phyloP scores from a whole-genome alignment of 2,888 invertebrate genomes.

The Ametastegia equiseti region DNA sequence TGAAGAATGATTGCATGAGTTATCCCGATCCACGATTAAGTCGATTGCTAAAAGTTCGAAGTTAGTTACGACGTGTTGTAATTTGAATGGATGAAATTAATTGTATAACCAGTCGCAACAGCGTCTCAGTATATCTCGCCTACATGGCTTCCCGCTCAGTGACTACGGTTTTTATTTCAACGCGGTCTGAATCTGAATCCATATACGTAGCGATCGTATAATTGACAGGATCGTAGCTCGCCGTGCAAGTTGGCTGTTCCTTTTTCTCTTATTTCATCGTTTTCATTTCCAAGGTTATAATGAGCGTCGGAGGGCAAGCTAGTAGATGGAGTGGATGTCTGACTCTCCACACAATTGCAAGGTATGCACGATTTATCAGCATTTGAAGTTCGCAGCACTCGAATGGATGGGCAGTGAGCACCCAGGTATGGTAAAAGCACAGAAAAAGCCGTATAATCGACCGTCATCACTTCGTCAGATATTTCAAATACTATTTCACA shows the following conservation, averaged over 20 bases:
- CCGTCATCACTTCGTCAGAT: background rate
- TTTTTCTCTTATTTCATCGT: conserved; percentile 52
- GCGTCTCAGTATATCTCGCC: background rate
- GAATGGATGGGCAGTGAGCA: background rate
- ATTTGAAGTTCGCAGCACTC: background rate
- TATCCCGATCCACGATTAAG: background rate
- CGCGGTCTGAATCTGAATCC: conserved; percentile 25
- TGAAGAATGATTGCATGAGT: background rate
- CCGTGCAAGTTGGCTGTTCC: conserved; percentile 9
- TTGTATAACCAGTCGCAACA: background rate
- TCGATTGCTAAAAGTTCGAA: conserved; percentile 12
- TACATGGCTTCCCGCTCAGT: background rate
- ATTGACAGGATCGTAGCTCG: conserved; percentile 35
- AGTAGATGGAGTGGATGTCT: background rate
- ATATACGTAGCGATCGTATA: conserved; percentile 26
- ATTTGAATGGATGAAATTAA: conserved; percentile 25
- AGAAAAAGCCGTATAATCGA: background rate
- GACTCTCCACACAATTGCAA: conserved; percentile 19
- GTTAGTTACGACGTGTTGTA: background rate
- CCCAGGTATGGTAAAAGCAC: background rate
- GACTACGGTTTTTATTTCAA: conserved; percentile 25
- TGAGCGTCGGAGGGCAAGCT: conserved; percentile 49
- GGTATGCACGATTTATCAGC: conserved; percentile 12
- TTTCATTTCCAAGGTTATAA: conserved; percentile 57
- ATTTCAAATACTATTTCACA: background rate